Evolutionary conservation across 2,888 invertebrate genomes (phyloP).

Genomic region (Agonopterix heracliana): DNA sequence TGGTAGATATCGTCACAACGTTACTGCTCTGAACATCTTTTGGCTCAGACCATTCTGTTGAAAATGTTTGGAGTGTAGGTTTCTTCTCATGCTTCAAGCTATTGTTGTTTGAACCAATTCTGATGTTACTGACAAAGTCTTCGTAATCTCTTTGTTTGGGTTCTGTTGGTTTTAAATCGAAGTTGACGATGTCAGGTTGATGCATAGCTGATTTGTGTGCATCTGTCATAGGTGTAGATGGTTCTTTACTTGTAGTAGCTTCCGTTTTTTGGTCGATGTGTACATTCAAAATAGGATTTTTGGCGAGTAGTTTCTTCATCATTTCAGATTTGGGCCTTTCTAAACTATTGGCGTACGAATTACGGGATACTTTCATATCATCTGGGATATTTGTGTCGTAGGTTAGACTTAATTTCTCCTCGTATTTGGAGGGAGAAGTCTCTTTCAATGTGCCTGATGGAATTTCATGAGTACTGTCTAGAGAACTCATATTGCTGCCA

Average conservation of each 20-base stretch:
- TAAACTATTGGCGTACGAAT: slow-evolving; percentile 75
- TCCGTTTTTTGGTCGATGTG: slow-evolving; percentile 60
- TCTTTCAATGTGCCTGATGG: slow-evolving; percentile 31
- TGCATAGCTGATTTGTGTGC: slow-evolving; percentile 61
- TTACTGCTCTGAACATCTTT: slow-evolving; percentile 43
- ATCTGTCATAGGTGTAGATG: slow-evolving; percentile 46
- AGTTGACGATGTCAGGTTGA: slow-evolving; percentile 70
- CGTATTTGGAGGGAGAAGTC: slow-evolving; percentile 46
- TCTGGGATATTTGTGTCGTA: slow-evolving; percentile 79
- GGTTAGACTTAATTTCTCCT: slow-evolving; percentile 60
- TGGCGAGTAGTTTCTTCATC: slow-evolving; percentile 74
- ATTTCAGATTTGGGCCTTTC: slow-evolving; percentile 79
- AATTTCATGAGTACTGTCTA: slow-evolving; percentile 53
- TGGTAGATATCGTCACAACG: slow-evolving; percentile 63
- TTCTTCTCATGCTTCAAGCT: slow-evolving; percentile 56
- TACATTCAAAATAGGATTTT: slow-evolving; percentile 68
- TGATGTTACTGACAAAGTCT: slow-evolving; percentile 68
- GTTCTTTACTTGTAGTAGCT: slow-evolving; percentile 47
- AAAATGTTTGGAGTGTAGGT: slow-evolving; percentile 38
- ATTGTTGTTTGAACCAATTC: slow-evolving; percentile 66
- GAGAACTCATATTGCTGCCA: slow-evolving; percentile 60
- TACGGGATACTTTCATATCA: slow-evolving; percentile 79
- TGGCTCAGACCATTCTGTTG: slow-evolving; percentile 51
- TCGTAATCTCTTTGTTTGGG: slow-evolving; percentile 53
- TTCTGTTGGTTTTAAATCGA: slow-evolving; percentile 56